These are phyloP conservation scores for Ceyx margarethae DNA, from an alignment of 2,113 vertebrate species.

Conservation along the genomic window DNA sequence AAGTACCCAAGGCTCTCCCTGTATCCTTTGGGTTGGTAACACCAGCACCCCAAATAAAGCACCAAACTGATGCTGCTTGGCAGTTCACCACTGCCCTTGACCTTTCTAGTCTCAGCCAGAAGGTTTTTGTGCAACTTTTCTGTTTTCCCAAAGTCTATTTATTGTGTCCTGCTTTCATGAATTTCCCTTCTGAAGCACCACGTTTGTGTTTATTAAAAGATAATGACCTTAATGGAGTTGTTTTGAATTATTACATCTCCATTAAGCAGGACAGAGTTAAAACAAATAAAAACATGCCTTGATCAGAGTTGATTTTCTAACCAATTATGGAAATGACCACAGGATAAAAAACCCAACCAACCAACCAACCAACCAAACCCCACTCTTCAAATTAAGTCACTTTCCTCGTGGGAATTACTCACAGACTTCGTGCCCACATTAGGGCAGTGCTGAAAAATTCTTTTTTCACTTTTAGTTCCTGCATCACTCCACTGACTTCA, in stretches of 20 bases:
- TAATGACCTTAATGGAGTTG: constrained; percentile 58
- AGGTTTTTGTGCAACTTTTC: background rate
- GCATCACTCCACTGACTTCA: background rate
- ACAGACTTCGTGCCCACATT: background rate
- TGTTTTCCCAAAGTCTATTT: background rate
- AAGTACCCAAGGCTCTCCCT: background rate
- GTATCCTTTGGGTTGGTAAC: background rate
- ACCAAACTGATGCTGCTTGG: background rate
- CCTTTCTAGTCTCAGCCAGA: rapidly evolving
- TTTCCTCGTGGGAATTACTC: background rate
- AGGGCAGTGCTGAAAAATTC: background rate
- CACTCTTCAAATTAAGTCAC: background rate
- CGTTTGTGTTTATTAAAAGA: constrained; percentile 47
- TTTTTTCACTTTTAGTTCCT: background rate
- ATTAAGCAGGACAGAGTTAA: constrained; percentile 50
- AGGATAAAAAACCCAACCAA: background rate
- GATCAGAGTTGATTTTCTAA: constrained; percentile 19
- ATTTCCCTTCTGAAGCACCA: background rate
- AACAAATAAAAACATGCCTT: constrained; percentile 50
- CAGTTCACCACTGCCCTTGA: background rate
- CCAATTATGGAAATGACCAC: background rate
- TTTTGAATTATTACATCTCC: constrained; percentile 24
- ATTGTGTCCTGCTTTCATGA: background rate
- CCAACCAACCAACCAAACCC: background rate
- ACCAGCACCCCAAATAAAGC: background rate